Evolutionary conservation across 2,113 vertebrate species (phyloP).

Genomic region (Prionailurus bengalensis): DNA sequence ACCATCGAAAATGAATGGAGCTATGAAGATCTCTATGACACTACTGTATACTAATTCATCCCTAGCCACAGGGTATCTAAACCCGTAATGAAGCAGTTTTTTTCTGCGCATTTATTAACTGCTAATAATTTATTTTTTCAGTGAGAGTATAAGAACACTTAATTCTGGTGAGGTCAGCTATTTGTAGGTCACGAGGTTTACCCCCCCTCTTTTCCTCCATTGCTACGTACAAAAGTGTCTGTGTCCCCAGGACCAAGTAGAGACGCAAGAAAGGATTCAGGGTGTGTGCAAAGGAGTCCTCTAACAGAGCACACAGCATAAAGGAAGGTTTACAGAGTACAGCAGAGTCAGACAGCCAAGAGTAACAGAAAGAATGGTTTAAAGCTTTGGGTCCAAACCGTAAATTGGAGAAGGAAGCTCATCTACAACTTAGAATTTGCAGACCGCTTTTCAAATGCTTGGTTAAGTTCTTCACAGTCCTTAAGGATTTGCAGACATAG

Average conservation of each 20-base stretch:
- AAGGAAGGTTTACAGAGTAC: rapidly evolving
- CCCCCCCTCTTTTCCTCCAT: background rate
- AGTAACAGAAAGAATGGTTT: conserved; percentile 43
- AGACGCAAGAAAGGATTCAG: rapidly evolving
- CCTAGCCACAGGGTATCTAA: background rate
- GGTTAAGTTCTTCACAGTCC: conserved; percentile 75
- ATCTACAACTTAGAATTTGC: conserved; percentile 70
- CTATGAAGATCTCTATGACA: background rate
- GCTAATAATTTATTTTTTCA: background rate
- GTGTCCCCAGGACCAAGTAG: background rate
- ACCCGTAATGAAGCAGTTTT: background rate
- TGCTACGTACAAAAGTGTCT: background rate
- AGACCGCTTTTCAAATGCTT: conserved; percentile 71
- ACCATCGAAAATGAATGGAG: background rate
- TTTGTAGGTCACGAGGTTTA: background rate
- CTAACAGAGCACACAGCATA: background rate
- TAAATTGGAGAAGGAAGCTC: conserved; percentile 63
- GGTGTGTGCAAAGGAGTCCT: rapidly evolving
- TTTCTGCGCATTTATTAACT: background rate
- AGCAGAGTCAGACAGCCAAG: conserved; percentile 14
- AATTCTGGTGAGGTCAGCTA: background rate
- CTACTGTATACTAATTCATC: background rate
- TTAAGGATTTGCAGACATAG: conserved; percentile 79
- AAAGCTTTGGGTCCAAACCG: conserved; percentile 76
- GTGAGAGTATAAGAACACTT: background rate